Evolutionary conservation across 2,888 invertebrate genomes (phyloP), one percentile per base, ranked within the genome.

Genomic region (Ryuthela nishihirai): DNA sequence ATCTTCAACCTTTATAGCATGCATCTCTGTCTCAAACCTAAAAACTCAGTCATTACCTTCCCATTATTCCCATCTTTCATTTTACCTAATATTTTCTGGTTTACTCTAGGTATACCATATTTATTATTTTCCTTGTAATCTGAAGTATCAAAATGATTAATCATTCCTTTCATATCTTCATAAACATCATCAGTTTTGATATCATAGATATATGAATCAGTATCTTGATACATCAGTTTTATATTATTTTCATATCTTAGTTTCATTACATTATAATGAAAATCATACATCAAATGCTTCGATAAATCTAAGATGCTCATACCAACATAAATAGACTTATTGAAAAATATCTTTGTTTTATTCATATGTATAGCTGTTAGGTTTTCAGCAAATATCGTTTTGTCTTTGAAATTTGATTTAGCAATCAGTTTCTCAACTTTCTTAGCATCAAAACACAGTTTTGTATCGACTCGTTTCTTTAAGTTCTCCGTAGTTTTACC

Each of bases 401-500:
- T 23, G 4, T 23, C 3, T 39, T 52, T 35, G 42, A 53, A 65
- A 21, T 26, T 44, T 12, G 54, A 48, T 43, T 64, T 44, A 9
- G 7, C 25, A 7, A 50, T 26, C 9, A 15, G 21, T 32, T 56
- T n/a, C 26, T 32, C 4, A 18, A 41, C n/a, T 38, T 52, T 26
- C 7, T 44, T 39, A 3, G 3, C 5, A 36, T 52, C 35, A 7
- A 10, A 39, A 7, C 47, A 54, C n/a, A 72, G 25, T 36, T 58
- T 54, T 2, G 71, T 59, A 55, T 70, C 67, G n/a, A 67, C 59
- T 61, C 68, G 54, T 20, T 69, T 69, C 52, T 70, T 53, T 20
- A 70, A 55, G 62, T 72, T 71, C 56, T 71, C 68, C 65, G 72
- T 70, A 21, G 67, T 69, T 63, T 73, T 71, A 10, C 72, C 71